A percentile compares a stretch with the other conserved stretches of the same genome.
Conservation (phyloP, 2,888 invertebrate species). For the Chorisops tibialis region DNA sequence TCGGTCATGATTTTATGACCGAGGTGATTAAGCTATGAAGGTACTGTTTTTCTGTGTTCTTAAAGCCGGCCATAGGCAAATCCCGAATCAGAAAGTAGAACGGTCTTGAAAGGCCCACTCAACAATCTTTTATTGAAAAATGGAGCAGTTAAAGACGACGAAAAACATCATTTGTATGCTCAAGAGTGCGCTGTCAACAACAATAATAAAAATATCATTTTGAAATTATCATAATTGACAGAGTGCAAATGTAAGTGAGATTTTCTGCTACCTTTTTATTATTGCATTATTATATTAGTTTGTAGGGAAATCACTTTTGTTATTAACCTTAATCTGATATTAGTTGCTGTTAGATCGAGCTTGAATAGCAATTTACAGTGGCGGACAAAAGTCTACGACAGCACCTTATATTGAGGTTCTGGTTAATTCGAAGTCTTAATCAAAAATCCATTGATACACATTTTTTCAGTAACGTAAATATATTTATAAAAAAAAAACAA, state of each 20-base stretch:
- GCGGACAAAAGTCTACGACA: too few species aligned
- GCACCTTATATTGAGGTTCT: too few species aligned
- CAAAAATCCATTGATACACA: too few species aligned
- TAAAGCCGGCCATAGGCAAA: not conserved
- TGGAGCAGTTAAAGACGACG: constrained; percentile 1
- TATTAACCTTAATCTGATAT: constrained; percentile 22
- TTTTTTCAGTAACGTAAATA: too few species aligned
- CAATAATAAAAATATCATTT: constrained; percentile 10
- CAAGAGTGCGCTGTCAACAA: not conserved
- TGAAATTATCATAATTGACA: constrained; percentile 1
- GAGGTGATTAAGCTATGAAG: constrained; percentile 19
- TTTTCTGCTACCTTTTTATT: constrained; percentile 9
- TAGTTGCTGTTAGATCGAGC: constrained; percentile 2
- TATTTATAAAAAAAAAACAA: too few species aligned
- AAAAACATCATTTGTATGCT: not conserved
- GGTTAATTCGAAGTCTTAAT: too few species aligned
- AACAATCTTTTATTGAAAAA: not conserved
- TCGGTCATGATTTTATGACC: not conserved
- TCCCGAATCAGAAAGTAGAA: not conserved
- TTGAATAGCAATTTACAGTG: too few species aligned
- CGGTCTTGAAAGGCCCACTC: constrained; percentile 11
- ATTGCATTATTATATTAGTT: not conserved
- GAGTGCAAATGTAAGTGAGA: not conserved
- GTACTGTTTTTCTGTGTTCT: not conserved
- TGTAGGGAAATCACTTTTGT: constrained; percentile 9